Conservation (phyloP, 2,888 invertebrate genomes). For the Caenorhabditis sp. region DNA sequence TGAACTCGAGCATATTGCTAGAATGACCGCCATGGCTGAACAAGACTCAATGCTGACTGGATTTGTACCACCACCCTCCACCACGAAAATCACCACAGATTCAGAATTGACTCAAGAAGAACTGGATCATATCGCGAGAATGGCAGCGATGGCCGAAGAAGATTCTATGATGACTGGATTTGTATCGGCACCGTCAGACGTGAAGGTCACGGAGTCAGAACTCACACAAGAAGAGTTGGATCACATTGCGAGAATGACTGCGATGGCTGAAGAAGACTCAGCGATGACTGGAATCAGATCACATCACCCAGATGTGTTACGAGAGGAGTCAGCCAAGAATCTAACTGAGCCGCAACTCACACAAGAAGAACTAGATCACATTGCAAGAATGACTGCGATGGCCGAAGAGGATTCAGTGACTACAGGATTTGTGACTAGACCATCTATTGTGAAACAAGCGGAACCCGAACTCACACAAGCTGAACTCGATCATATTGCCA, state of each 20-base stretch:
- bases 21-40: slow-evolving; percentile 41
- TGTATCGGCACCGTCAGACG: neutral
- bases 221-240: slow-evolving; percentile 35
- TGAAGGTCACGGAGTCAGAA: slow-evolving; percentile 6
- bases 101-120: slow-evolving; percentile 34
- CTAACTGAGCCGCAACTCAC: slow-evolving; percentile 22
- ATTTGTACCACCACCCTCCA: neutral
- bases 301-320: neutral
- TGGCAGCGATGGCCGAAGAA: neutral
- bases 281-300: neutral
- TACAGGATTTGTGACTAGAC: neutral
- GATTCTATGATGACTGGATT: neutral
- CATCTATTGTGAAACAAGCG: neutral
- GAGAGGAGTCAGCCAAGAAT: too few relatives aligned
- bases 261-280: neutral
- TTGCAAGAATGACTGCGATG: slow-evolving; percentile 17
- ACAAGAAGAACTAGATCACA: slow-evolving; percentile 45
- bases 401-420: slow-evolving; percentile 8
- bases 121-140: slow-evolving; percentile 31
- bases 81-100: neutral
- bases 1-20: slow-evolving; percentile 48
- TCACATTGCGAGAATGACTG: slow-evolving; percentile 26
- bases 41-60: neutral
- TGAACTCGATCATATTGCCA: slow-evolving; percentile 40
- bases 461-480: slow-evolving; percentile 36